Base-by-base conservation (phyloP, 2,888 invertebrate species). In the Thereva nobilitata region DNA sequence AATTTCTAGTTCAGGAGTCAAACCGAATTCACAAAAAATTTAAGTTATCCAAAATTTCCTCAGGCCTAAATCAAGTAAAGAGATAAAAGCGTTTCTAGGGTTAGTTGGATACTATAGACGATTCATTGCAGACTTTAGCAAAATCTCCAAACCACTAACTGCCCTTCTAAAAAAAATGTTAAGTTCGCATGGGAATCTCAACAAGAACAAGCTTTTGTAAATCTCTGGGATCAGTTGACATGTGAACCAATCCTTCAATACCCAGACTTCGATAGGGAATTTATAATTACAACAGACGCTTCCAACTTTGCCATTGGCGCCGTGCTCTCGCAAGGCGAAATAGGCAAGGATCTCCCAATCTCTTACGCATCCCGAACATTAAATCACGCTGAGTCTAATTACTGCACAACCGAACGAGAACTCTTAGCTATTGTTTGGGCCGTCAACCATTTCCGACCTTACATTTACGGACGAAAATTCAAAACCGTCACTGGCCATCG, bases 11-110 rank as follows among this genome's bases (percentile, higher is more conserved):
- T 71, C 75, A 2, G 74, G 72, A 5, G 70, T 74, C 8, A 71
- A 69, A 55, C 75, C 76, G 6, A 72, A 76, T 54, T 73, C 73
- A 1, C 69, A 70, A 1, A 76, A 76, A 65, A 70, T 72, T 1
- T 52, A 68, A 53, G 71, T 71, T 7, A 70, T 70, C 12, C 9
- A 40, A 9, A 38, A 61, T 8, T 65, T 67, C 10, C 66, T 57
- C 6, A 55, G 70, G 6, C 72, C 68, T 8, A 71, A 68, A 49
- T 72, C 66, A 5, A 40, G 41, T 50, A 73, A 71, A 68, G 61
- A 73, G 64, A 69, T 73, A 4, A 73, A 73, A 71, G 52, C 56
- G 4, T 74, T 73, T 50, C 59, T 73, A 9, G 72, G 73, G 12
- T 45, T 74, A 38, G 44, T 70, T 1, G 70, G 70, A 7, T 73